Base-by-base conservation (phyloP, 2,113 vertebrate genomes). In the Dasypus novemcinctus region DNA sequence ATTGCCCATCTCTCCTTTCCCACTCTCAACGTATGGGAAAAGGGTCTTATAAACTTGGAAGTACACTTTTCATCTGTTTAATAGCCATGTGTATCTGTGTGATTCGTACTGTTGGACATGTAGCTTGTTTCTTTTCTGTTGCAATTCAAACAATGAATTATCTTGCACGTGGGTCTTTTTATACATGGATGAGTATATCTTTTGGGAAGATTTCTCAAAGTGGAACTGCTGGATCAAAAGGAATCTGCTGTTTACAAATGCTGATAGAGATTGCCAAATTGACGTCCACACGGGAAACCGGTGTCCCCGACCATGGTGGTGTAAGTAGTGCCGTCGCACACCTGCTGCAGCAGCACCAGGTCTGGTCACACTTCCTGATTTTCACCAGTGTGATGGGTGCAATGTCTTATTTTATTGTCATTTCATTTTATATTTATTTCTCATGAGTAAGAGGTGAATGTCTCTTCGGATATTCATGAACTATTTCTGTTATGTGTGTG, bases 381-480 rank as follows among this genome's bases (percentile, higher is more conserved):
- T 96, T 84, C 89, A 49, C 59, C 31, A 66, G 3, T 52, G 27
- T 81, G 52, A 57, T 66, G 64, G 25, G 33, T 72, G 90, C 90
- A 64, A 25, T 0, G 64, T 41, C 4, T 2, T 21, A 4, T 66
- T 29, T 72, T 71, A 36, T 20, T 83, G 43, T 9, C 7, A 31
- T 69, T 88, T 95, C 54, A n/a, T 93, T 86, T 95, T 89, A 52
- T 69, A 25, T 93, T 79, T 87, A 4, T 82, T 94, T 95, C 59
- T 79, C 36, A 23, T 9, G 41, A 79, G 68, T 52, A 64, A 82
- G 18, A n/a, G 31, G 20, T 0, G 7, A 21, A 90, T 27, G 36
- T 33, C 29, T 49, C 38, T 72, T 88, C 31, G 9, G 23, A 3
- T 5, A 49, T 78, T 82, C 18, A 27, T 31, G 87, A 25, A 23